Percentiles rank a stretch among this genome's conserved stretches.
Conservation (phyloP, 1,140 invertebrate species). For the Drosophila insularis region DNA sequence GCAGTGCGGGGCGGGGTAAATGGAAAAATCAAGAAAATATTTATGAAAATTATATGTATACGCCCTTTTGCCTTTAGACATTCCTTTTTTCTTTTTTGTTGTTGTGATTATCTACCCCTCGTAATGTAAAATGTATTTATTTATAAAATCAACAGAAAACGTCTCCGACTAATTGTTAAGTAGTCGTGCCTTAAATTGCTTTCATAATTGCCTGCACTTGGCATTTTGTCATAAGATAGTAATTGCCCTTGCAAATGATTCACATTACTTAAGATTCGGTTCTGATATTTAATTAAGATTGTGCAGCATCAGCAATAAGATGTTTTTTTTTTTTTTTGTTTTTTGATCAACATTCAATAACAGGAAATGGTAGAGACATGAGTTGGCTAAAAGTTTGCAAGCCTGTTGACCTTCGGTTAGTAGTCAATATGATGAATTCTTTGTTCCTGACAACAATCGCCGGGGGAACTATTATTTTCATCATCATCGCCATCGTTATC, state of each 20-base stretch:
- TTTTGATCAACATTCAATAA: constrained; percentile 25
- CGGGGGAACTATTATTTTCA: no score
- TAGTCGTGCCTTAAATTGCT: constrained; percentile 51
- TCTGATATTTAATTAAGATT: constrained; percentile 27
- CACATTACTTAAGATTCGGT: constrained; percentile 27
- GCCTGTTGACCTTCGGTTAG: constrained; percentile 32
- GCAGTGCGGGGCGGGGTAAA: constrained; percentile 2
- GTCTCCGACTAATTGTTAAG: not conserved
- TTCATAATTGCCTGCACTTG: constrained; percentile 21
- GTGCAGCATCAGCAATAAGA: not conserved
- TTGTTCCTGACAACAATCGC: not conserved
- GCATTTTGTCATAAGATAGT: constrained; percentile 28
- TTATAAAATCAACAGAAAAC: constrained; percentile 8
- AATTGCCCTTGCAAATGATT: constrained; percentile 45
- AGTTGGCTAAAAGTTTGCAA: constrained; percentile 30
- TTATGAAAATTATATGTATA: constrained; percentile 35
- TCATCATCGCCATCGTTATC: no score
- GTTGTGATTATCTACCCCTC: not conserved
- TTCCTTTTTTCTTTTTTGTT: constrained; percentile 22
- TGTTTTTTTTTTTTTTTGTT: not conserved
- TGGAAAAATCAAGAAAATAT: constrained; percentile 32
- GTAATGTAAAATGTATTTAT: not conserved
- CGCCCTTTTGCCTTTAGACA: constrained; percentile 49
- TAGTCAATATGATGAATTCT: not conserved
- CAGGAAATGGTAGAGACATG: constrained; percentile 63